Base-by-base conservation (phyloP, 1,140 invertebrate genomes). In the Scaptomyza hsui region DNA sequence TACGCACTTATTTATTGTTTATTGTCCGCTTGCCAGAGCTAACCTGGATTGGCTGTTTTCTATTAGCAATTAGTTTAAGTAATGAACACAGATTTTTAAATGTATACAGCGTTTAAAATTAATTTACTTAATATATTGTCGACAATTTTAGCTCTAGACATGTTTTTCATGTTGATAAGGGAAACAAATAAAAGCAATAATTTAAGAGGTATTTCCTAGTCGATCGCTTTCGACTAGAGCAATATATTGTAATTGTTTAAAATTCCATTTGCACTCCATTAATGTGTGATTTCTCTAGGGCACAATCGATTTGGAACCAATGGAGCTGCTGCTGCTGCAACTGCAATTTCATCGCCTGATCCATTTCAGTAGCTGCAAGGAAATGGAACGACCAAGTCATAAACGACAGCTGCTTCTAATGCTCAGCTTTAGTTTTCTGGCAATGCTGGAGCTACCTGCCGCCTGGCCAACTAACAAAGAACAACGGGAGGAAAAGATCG, bases 41-140 rank as follows among this genome's bases (percentile, higher is more conserved):
- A 5, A 4, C 24, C 24, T 24, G 4, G 24, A 3, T 24, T 24
- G 24, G 24, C 24, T 4, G 4, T 24, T 3, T 6, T 0, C 4
- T 0, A n/a, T n/a, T 68, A 67, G 73, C 74, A 81, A 82, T 81
- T 81, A 81, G 78, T 82, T 78, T 77, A 82, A 82, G 78, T 82
- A 80, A 82, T 82, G 60, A 65, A 81, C 78, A 78, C 63, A 69
- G 74, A 81, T 82, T 82, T 74, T 72, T 72, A 80, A 80, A 80
- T 80, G 78, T 63, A 78, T 81, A 62, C 45, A 62, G 39, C 45
- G 29, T 48, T 67, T 61, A 61, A 52, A 61, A n/a, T 64, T 56
- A 18, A 61, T 6, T 60, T 35, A 60, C 42, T 51, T 45, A 42
- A 42, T 10, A 42, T 19, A n/a, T n/a, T n/a, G n/a, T n/a, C n/a